Conservation (phyloP, 2,797 vertebrate genomes). For the Oophaga sylvatica region DNA sequence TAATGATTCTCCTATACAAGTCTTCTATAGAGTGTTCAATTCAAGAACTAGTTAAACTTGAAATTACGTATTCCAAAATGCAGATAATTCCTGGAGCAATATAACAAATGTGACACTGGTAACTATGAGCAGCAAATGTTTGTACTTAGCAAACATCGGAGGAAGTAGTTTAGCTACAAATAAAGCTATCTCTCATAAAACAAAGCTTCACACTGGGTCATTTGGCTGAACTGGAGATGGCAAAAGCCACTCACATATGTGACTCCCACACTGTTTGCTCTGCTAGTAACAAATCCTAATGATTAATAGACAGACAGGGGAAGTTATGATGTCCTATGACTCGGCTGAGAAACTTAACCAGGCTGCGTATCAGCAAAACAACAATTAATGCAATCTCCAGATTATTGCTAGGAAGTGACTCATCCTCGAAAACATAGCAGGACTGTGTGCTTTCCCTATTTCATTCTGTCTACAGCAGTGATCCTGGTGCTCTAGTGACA, state of each 20-base stretch:
- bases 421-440: constrained; percentile 75
- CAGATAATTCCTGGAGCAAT: constrained; percentile 72
- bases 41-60: constrained; percentile 19
- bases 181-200: constrained; percentile 83
- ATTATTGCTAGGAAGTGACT: constrained; percentile 78
- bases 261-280: constrained; percentile 70
- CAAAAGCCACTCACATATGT: constrained; percentile 74
- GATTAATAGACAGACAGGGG: constrained; percentile 76
- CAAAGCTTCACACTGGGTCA: constrained; percentile 77
- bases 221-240: constrained; percentile 79
- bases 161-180: constrained; percentile 85
- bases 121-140: constrained; percentile 84
- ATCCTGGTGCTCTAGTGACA: constrained; percentile 76
- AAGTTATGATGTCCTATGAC: constrained; percentile 62
- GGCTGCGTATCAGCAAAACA: constrained; percentile 69
- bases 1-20: neutral
- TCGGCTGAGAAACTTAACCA: constrained; percentile 63
- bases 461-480: constrained; percentile 64
- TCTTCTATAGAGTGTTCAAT: neutral
- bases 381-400: constrained; percentile 76
- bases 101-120: constrained; percentile 80
- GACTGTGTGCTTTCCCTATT: constrained; percentile 66
- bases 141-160: constrained; percentile 83
- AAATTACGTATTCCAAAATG: constrained; percentile 67
- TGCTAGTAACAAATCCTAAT: constrained; percentile 66